Evolutionary conservation across 2,888 invertebrate species (phyloP).

Genomic region (Pollenia angustigena): DNA sequence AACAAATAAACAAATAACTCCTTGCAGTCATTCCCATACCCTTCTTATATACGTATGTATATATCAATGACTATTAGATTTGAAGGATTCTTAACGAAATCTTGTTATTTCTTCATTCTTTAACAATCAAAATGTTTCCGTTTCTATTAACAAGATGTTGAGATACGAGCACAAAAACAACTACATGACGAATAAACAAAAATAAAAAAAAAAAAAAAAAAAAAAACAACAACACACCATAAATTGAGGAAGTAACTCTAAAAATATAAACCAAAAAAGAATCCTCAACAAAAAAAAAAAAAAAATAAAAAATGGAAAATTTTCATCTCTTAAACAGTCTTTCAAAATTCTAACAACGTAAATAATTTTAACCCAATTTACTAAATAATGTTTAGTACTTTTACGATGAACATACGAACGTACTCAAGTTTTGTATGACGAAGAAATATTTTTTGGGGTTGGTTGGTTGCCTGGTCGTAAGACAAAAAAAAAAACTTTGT

Average conservation of each 20-base stretch:
- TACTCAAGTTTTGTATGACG: neutral
- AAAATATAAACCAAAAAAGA: neutral
- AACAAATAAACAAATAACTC: conserved; percentile 30
- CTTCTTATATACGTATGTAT: neutral
- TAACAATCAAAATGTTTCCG: conserved; percentile 20
- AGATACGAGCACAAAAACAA: neutral
- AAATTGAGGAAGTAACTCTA: conserved; percentile 37
- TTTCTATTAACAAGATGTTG: conserved; percentile 28
- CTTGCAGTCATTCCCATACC: neutral
- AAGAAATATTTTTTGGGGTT: too few relatives aligned
- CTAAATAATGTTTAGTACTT: conserved; percentile 52
- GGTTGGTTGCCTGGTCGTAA: too few relatives aligned
- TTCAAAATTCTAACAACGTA: conserved; percentile 58
- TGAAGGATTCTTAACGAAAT: conserved; percentile 37
- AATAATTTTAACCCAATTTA: conserved; percentile 59
- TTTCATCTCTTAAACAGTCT: conserved; percentile 22
- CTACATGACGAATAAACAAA: neutral
- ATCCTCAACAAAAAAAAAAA: neutral
- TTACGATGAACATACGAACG: neutral
- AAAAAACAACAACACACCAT: neutral
- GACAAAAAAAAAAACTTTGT: neutral
- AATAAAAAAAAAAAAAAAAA: neutral
- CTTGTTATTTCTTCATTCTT: conserved; percentile 15
- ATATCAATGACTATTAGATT: conserved; percentile 32
- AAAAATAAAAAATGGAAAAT: neutral